Percentiles rank a stretch among this genome's conserved stretches.
These are phyloP conservation scores for Hormaphis cornu DNA, from an alignment of 1,140 invertebrate species.

Conservation along the genomic window DNA sequence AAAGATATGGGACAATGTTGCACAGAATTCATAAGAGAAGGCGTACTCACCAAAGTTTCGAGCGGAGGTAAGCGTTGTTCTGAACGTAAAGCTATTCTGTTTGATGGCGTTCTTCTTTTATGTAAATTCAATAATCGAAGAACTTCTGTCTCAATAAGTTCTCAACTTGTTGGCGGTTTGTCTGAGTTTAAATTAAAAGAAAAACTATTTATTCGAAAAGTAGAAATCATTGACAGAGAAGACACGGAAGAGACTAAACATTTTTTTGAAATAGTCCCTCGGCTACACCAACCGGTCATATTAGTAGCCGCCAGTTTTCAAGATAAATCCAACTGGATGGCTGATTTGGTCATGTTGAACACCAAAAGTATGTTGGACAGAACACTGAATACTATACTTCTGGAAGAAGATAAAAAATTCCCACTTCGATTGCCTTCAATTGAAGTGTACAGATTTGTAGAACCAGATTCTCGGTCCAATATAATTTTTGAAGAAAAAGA, in stretches of 20 bases:
- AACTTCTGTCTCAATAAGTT: slow-evolving; percentile 57
- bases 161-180: slow-evolving; percentile 41
- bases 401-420: slow-evolving; percentile 88
- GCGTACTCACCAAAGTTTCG: no score
- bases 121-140: slow-evolving; percentile 89
- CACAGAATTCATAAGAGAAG: slow-evolving; percentile 89
- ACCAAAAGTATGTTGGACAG: slow-evolving; percentile 85
- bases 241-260: slow-evolving; percentile 68
- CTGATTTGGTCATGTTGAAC: slow-evolving; percentile 89
- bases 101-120: slow-evolving; percentile 86
- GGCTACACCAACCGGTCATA: slow-evolving; percentile 55
- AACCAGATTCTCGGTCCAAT: slow-evolving; percentile 80
- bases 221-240: slow-evolving; percentile 80
- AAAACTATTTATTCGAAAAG: slow-evolving; percentile 80
- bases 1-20: slow-evolving; percentile 88
- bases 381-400: slow-evolving; percentile 74
- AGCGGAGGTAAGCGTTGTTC: slow-evolving; percentile 41
- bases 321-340: slow-evolving; percentile 96
- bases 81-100: slow-evolving; percentile 85
- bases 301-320: slow-evolving; percentile 68
- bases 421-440: slow-evolving; percentile 78
- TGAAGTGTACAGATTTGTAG: slow-evolving; percentile 80
- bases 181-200: slow-evolving; percentile 70
- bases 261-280: slow-evolving; percentile 76
- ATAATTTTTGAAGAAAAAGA: slow-evolving; percentile 80